Conservation (phyloP, 2,797 vertebrate genomes). For the Anguilla anguilla region DNA sequence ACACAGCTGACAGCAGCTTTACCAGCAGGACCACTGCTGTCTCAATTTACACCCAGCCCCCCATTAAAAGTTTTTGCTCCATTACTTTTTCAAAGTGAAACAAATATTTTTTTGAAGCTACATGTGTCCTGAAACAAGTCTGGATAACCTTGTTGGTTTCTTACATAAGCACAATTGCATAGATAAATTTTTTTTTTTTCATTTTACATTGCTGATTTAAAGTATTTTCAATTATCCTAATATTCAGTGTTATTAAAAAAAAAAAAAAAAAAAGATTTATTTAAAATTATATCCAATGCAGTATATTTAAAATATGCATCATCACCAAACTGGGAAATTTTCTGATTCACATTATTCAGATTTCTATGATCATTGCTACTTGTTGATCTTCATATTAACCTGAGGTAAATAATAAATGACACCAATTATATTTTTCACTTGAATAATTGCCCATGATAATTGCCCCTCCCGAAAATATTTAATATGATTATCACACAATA, state of each 20-base stretch:
- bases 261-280: neutral
- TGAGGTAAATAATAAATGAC: neutral
- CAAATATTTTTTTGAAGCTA: neutral
- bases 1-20: slow-evolving; percentile 55
- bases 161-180: neutral
- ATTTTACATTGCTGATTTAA: neutral
- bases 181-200: neutral
- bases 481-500: slow-evolving; percentile 10
- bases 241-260: neutral
- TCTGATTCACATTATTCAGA: neutral
- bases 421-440: neutral
- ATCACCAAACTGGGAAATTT: neutral
- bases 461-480: neutral
- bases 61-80: slow-evolving; percentile 25
- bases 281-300: neutral
- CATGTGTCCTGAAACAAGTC: neutral
- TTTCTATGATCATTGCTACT: neutral
- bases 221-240: neutral
- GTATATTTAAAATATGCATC: neutral
- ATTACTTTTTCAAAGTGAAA: slow-evolving; percentile 24
- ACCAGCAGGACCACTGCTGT: slow-evolving; percentile 57
- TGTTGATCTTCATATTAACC: neutral
- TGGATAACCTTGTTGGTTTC: neutral
- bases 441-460: neutral
- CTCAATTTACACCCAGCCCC: slow-evolving; percentile 51